Percentiles rank a stretch among this genome's conserved stretches.
Evolutionary conservation across 1,140 invertebrate genomes (phyloP).

Genomic region (Dendroctonus ponderosae): DNA sequence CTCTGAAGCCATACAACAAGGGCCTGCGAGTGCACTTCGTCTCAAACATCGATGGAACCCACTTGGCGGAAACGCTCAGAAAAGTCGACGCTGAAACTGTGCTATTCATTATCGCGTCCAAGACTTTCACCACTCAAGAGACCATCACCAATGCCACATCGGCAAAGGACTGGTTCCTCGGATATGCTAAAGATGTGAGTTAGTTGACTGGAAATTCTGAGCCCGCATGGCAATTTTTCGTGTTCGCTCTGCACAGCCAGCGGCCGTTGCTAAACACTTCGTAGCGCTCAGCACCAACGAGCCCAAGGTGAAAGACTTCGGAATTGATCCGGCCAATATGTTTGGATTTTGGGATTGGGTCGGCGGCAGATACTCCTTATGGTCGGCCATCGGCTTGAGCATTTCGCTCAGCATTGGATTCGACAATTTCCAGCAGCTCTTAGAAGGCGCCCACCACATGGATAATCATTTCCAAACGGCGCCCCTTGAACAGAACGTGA

Average conservation of each 20-base stretch:
- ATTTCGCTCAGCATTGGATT: slow-evolving; percentile 93
- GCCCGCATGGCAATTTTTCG: not conserved
- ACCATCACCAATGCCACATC: slow-evolving; percentile 98
- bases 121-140: slow-evolving; percentile 99
- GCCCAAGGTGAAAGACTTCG: slow-evolving; percentile 92
- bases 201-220: not conserved
- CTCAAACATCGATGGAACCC: slow-evolving; percentile 99
- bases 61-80: slow-evolving; percentile 91
- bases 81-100: slow-evolving; percentile 90
- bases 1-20: slow-evolving; percentile 85
- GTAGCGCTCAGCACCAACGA: slow-evolving; percentile 83
- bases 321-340: slow-evolving; percentile 96
- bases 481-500: slow-evolving; percentile 92
- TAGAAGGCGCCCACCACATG: slow-evolving; percentile 89
- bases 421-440: slow-evolving; percentile 91
- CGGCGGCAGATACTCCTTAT: slow-evolving; percentile 95
- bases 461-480: slow-evolving; percentile 91
- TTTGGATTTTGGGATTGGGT: slow-evolving; percentile 99
- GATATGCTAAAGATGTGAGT: slow-evolving; percentile 80
- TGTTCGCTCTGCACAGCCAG: not conserved
- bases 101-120: slow-evolving; percentile 97
- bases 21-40: slow-evolving; percentile 95
- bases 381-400: slow-evolving; percentile 98
- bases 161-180: slow-evolving; percentile 93
- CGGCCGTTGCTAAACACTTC: slow-evolving; percentile 18